These are phyloP conservation scores for Meandrusa payeni DNA, from an alignment of 2,888 invertebrate genomes.

Conservation along the genomic window DNA sequence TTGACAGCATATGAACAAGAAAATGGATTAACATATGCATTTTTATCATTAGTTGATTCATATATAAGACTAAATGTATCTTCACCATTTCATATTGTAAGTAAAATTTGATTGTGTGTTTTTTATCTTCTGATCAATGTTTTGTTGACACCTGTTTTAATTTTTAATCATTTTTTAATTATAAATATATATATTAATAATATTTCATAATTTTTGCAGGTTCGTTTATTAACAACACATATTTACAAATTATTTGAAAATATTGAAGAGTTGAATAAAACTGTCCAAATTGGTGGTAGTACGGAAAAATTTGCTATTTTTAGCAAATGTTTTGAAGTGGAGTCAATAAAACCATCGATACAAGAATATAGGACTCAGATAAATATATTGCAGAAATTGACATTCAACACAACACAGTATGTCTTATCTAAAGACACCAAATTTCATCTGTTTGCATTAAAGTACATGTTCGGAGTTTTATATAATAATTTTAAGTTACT, in stretches of 20 bases:
- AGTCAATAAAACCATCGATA: slow-evolving; percentile 85
- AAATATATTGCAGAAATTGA: slow-evolving; percentile 86
- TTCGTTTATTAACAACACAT: slow-evolving; percentile 86
- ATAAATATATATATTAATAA: too few species aligned
- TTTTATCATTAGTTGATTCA: slow-evolving; percentile 71
- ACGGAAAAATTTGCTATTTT: slow-evolving; percentile 82
- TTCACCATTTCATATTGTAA: slow-evolving; percentile 85
- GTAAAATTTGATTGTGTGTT: slow-evolving; percentile 33
- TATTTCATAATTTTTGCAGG: slow-evolving; percentile 57
- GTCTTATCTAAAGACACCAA: slow-evolving; percentile 78
- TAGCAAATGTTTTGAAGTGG: slow-evolving; percentile 84
- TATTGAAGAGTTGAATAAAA: slow-evolving; percentile 69
- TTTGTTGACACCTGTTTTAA: not conserved
- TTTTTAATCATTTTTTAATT: too few species aligned
- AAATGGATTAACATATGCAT: slow-evolving; percentile 59
- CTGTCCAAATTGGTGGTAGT: slow-evolving; percentile 46
- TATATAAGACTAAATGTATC: slow-evolving; percentile 82
- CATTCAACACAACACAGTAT: slow-evolving; percentile 82
- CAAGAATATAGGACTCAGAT: slow-evolving; percentile 91
- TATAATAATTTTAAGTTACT: slow-evolving; percentile 93
- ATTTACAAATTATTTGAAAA: slow-evolving; percentile 85
- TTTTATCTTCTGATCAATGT: too few species aligned
- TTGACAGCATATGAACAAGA: slow-evolving; percentile 71
- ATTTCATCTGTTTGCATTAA: slow-evolving; percentile 84
- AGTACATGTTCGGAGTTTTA: slow-evolving; percentile 90